These are phyloP conservation scores for Eucriotettix oculatus DNA, from an alignment of 2,888 invertebrate genomes.

Conservation along the genomic window DNA sequence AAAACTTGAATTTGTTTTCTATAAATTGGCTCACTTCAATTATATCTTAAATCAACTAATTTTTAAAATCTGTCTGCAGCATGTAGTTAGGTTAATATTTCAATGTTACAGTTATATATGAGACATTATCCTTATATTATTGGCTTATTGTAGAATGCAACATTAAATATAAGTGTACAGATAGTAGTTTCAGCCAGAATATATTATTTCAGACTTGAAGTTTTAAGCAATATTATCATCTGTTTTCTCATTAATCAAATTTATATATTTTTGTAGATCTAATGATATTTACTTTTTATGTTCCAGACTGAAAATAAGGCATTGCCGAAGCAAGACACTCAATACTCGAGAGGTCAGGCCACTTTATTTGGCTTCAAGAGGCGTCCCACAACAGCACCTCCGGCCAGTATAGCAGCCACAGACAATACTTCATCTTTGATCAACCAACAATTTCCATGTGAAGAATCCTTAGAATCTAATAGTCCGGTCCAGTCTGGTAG, in stretches of 20 bases:
- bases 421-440: too few species aligned
- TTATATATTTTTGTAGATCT: neutral
- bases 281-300: neutral
- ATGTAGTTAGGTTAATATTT: too few species aligned
- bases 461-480: neutral
- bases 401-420: slow-evolving; percentile 14
- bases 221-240: too few species aligned
- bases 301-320: slow-evolving; percentile 41
- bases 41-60: too few species aligned
- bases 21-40: too few species aligned
- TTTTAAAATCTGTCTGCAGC: too few species aligned
- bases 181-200: too few species aligned
- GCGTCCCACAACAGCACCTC: slow-evolving; percentile 29
- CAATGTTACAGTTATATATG: too few species aligned
- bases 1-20: too few species aligned
- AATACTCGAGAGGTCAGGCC: slow-evolving; percentile 50
- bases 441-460: too few species aligned
- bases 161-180: neutral
- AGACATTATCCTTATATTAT: too few species aligned
- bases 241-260: neutral
- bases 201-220: neutral
- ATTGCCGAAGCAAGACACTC: slow-evolving; percentile 2
- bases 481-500: slow-evolving; percentile 36
- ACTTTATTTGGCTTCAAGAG: slow-evolving; percentile 74
- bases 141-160: neutral